Base-by-base conservation (phyloP, 2,888 invertebrate genomes). In the Pollenia griseotomentosa region DNA sequence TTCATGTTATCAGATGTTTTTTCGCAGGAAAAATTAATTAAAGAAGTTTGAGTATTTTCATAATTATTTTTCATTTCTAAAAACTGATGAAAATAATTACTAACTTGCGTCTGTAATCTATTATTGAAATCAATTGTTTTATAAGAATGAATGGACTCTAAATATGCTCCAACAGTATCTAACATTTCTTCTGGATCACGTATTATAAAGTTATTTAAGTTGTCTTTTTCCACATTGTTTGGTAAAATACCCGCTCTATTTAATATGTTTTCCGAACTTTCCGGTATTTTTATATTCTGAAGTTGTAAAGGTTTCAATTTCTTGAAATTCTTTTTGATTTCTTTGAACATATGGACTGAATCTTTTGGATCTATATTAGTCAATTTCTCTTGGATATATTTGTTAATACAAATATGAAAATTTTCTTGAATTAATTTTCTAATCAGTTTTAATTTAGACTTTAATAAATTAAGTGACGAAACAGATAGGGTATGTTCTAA, bases 391-490 rank as follows among this genome's bases (percentile, higher is more conserved):
- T 53, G 53, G 7, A 16, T n/a, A 53, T n/a, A n/a, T 55, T 42
- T 55, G 42, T 71, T 71, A 10, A 71, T 55, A 9, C 14, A 7
- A n/a, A 71, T 6, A 40, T 40, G 14, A n/a, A 71, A 55, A 42
- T 70, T 70, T 53, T 70, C 70, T 7, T 70, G 14, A 23, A 59
- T 59, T 14, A 59, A 33, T 70, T 51, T 68, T 51, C 48, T 51
- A 19, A 71, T 55, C n/a, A 71, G 7, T 71, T 71, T 71, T 19
- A 71, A 8, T 57, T 71, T 57, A 12, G 14, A 19, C 9, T 71
- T 57, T 44, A 44, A 42, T n/a, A 57, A 4, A 57, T 71, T 71
- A 11, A 71, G 11, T 2, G 12, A 7, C 4, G 12, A 0, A 16
- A 55, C 44, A 33, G 71, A 0, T 42, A 55, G 42, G 42, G 42